Evolutionary conservation across 2,888 invertebrate genomes (phyloP).

Genomic region (Chloroclystis v-ata): DNA sequence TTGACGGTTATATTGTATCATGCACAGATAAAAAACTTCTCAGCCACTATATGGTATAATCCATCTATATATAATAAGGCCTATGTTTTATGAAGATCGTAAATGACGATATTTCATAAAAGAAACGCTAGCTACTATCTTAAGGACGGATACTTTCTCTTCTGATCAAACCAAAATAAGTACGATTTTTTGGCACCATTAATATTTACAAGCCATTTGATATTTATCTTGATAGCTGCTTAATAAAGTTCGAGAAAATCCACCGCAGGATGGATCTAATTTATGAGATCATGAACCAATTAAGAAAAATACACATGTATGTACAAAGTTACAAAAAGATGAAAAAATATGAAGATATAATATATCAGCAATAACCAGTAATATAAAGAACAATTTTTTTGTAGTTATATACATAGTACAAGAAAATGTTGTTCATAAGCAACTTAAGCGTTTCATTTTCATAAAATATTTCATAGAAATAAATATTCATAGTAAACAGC

Average conservation of each 20-base stretch:
- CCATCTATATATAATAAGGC: neutral
- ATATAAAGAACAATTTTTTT: too few species aligned
- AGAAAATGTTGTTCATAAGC: too few species aligned
- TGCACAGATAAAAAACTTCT: too few species aligned
- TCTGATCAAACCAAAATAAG: constrained; percentile 21
- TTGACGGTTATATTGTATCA: neutral
- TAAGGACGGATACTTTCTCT: constrained; percentile 52
- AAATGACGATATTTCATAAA: constrained; percentile 5
- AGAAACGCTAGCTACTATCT: constrained; percentile 25
- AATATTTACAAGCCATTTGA: neutral
- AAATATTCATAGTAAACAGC: too few species aligned
- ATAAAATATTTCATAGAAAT: too few species aligned
- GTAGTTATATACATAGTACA: too few species aligned
- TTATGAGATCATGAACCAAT: constrained; percentile 71
- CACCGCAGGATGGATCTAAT: constrained; percentile 34
- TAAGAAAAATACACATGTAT: constrained; percentile 37
- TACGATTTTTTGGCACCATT: constrained; percentile 19
- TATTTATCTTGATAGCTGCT: too few species aligned
- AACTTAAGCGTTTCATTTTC: too few species aligned
- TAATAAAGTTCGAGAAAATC: too few species aligned
- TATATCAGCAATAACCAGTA: too few species aligned
- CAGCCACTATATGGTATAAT: too few species aligned
- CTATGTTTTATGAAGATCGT: neutral
- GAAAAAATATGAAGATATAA: too few species aligned
- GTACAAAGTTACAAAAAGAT: constrained; percentile 33